phyloP scores from a whole-genome alignment of 1,140 invertebrate genomes.

The Camponotus pennsylvanicus region DNA sequence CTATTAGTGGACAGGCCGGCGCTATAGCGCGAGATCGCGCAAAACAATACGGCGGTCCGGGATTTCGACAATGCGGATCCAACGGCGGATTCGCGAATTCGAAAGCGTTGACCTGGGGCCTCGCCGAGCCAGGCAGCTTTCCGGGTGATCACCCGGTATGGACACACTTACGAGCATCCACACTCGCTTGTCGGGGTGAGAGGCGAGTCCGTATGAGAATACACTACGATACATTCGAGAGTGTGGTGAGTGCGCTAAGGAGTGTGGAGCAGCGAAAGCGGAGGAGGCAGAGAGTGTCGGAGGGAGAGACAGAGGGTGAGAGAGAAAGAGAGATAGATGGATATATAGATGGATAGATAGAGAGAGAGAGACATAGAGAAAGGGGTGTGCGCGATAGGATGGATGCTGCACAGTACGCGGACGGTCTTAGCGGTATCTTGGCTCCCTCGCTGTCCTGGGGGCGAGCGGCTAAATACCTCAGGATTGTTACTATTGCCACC shows the following conservation, averaged over 20 bases:
- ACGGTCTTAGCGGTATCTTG: conserved; percentile 86
- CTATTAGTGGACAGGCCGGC: conserved; percentile 52
- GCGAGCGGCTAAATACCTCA: conserved; percentile 86
- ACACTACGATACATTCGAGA: conserved; percentile 66
- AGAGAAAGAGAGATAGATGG: conserved; percentile 37
- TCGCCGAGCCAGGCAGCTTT: conserved; percentile 59
- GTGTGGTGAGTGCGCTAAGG: conserved; percentile 36
- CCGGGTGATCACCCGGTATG: conserved; percentile 74
- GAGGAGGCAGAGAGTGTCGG: conserved; percentile 61
- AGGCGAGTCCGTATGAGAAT: conserved; percentile 72
- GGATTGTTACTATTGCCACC: conserved; percentile 86
- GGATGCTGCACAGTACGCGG: conserved; percentile 83
- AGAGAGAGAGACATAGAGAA: conserved; percentile 67
- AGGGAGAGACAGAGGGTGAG: conserved; percentile 58
- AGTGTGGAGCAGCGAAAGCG: conserved; percentile 18
- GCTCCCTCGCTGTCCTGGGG: conserved; percentile 82
- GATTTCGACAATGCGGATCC: conserved; percentile 67
- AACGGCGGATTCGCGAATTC: conserved; percentile 57
- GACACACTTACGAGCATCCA: conserved; percentile 70
- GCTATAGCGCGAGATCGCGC: conserved; percentile 42
- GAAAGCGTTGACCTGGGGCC: conserved; percentile 64
- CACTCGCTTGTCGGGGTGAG: conserved; percentile 55
- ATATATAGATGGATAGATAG: conserved; percentile 52
- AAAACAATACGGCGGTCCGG: conserved; percentile 57
- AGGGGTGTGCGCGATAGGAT: conserved; percentile 76